Evolutionary conservation across 2,113 vertebrate genomes (phyloP).

Genomic region (Corythoichthys intestinalis): DNA sequence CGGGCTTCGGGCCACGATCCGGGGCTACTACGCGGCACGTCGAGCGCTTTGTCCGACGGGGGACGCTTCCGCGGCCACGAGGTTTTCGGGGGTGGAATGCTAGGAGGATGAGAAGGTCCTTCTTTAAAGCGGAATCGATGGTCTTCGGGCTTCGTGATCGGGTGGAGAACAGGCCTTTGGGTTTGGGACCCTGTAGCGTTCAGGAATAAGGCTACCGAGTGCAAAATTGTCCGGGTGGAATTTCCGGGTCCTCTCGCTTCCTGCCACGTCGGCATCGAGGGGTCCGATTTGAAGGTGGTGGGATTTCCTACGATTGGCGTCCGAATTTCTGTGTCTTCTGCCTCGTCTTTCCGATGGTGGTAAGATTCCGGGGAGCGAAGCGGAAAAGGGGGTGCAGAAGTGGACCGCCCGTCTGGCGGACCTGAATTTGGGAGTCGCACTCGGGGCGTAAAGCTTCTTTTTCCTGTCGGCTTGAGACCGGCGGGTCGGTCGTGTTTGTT

Average conservation of each 20-base stretch:
- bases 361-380: not conserved
- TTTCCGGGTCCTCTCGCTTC: slow-evolving; percentile 1
- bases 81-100: not conserved
- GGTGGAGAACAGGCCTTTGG: not conserved
- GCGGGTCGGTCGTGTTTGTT: not conserved
- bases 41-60: not conserved
- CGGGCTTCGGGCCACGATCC: not conserved
- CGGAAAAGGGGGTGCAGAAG: not conserved
- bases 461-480: not conserved
- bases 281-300: not conserved
- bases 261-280: not conserved
- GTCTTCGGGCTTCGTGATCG: not conserved
- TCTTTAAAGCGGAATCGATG: not conserved
- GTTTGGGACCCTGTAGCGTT: not conserved
- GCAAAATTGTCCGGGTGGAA: not conserved
- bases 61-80: not conserved
- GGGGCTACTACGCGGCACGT: not conserved
- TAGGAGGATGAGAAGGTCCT: not conserved
- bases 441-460: not conserved
- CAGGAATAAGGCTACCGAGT: not conserved
- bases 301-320: not conserved
- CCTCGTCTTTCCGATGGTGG: not conserved
- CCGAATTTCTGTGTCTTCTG: not conserved
- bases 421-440: no score
- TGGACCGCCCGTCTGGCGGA: not conserved